Evolutionary conservation across 2,888 invertebrate species (phyloP), one percentile per base, ranked within the genome.

Genomic region (Plebejus melissa): DNA sequence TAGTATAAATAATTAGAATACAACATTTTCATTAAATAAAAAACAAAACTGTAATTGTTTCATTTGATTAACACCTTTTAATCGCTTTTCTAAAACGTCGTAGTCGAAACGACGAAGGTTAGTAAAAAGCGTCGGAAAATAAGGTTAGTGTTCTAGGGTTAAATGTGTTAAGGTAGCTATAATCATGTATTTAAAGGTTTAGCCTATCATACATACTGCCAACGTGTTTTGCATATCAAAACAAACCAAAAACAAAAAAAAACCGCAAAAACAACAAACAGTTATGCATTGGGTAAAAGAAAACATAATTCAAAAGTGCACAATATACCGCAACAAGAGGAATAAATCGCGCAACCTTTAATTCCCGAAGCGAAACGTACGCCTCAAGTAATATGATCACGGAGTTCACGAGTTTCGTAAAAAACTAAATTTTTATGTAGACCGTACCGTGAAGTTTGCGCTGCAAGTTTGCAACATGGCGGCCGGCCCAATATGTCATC

Each of bases 391-490:
- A 70, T 71, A 50, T 28, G 72, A 72, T 72, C 54, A 50, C 50
- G 71, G 50, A 72, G 72, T 72, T 72, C 6, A 6, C 50, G 22
- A 54, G 50, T 72, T 65, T 72, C 13, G 72, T 54, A 36, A 54
- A 72, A 72, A 79, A 79, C 86, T 82, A 84, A 86, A 85, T 86
- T 85, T 82, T 81, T 86, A 89, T 90, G 90, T 88, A 88, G 86
- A 84, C 80, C 83, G 79, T 77, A 81, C 65, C 65, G 84, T 83
- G 83, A 88, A 88, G 85, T 89, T 87, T 80, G 79, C 82, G 85
- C 81, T 90, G 90, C 90, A 92, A 92, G 90, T 92, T 92, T 89
- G 85, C 88, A 88, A 88, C 85, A 88, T 88, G 89, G 83, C 86
- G 85, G 83, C 78, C 86, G 88, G 32, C 32, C 65, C 91, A 92